These are phyloP conservation scores for Reticulitermes speratus DNA, from an alignment of 1,140 invertebrate genomes.

Conservation along the genomic window DNA sequence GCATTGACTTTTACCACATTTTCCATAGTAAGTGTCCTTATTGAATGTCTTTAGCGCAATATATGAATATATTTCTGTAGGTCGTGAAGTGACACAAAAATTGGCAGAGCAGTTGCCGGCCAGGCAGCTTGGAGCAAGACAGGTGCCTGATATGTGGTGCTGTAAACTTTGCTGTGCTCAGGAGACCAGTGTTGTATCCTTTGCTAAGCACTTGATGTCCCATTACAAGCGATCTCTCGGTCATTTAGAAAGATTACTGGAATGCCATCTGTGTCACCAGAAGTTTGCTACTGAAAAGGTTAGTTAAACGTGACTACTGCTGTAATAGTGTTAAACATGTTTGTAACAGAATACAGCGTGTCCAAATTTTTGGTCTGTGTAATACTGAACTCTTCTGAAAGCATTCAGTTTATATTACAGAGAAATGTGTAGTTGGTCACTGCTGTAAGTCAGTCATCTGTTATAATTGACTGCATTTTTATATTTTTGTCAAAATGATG, in stretches of 20 bases:
- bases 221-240: conserved; percentile 40
- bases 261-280: conserved; percentile 28
- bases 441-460: too few species aligned
- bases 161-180: conserved; percentile 30
- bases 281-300: conserved; percentile 31
- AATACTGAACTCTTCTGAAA: not conserved
- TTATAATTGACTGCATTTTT: too few species aligned
- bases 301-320: not conserved
- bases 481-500: not conserved
- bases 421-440: too few species aligned
- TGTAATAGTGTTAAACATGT: not conserved
- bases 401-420: too few species aligned
- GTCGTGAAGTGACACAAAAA: conserved; percentile 31
- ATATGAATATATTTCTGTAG: not conserved
- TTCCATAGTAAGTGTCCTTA: too few species aligned
- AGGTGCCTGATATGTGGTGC: conserved; percentile 31
- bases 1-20: too few species aligned
- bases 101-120: conserved; percentile 38
- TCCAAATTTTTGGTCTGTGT: not conserved
- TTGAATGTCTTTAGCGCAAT: too few species aligned
- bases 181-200: conserved; percentile 37
- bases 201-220: conserved; percentile 44
- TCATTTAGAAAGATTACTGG: not conserved
- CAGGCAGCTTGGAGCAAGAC: conserved; percentile 37
- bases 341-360: not conserved